phyloP scores from a whole-genome alignment of 1,140 invertebrate species.

The Camponotus floridanus region DNA sequence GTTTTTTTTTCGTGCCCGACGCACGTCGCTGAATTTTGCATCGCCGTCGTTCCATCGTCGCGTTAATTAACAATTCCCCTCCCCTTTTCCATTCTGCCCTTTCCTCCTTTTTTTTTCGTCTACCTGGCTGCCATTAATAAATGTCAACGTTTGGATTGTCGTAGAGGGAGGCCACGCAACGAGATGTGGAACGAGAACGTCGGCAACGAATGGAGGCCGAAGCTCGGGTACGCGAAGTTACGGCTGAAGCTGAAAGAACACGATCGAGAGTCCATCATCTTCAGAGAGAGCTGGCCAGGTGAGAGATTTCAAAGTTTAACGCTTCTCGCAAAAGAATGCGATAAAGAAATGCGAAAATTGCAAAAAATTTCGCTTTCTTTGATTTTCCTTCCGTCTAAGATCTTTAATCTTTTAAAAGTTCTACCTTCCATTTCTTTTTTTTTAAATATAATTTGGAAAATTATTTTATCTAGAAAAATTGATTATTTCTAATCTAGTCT shows the following conservation, averaged over 20 bases:
- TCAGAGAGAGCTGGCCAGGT: slow-evolving; percentile 88
- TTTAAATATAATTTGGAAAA: neutral
- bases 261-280: slow-evolving; percentile 86
- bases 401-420: neutral
- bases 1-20: slow-evolving; percentile 31
- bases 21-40: slow-evolving; percentile 47
- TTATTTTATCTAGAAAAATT: neutral
- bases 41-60: slow-evolving; percentile 23
- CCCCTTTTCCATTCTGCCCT: neutral
- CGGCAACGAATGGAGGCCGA: slow-evolving; percentile 87
- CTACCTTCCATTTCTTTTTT: neutral
- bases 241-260: slow-evolving; percentile 87
- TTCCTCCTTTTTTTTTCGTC: neutral
- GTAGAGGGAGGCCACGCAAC: slow-evolving; percentile 88
- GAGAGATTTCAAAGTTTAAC: slow-evolving; percentile 64
- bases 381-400: neutral
- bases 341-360: neutral
- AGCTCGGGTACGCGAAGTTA: slow-evolving; percentile 86
- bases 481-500: neutral
- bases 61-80: slow-evolving; percentile 35
- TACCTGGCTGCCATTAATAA: slow-evolving; percentile 31
- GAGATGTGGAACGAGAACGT: slow-evolving; percentile 88
- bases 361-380: slow-evolving; percentile 2
- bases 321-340: neutral
- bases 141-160: slow-evolving; percentile 75